A percentile compares a stretch with the other conserved stretches of the same genome.
These are phyloP conservation scores for Parauchenoglanis ngamensis DNA, from an alignment of 2,797 vertebrate genomes.

Conservation along the genomic window DNA sequence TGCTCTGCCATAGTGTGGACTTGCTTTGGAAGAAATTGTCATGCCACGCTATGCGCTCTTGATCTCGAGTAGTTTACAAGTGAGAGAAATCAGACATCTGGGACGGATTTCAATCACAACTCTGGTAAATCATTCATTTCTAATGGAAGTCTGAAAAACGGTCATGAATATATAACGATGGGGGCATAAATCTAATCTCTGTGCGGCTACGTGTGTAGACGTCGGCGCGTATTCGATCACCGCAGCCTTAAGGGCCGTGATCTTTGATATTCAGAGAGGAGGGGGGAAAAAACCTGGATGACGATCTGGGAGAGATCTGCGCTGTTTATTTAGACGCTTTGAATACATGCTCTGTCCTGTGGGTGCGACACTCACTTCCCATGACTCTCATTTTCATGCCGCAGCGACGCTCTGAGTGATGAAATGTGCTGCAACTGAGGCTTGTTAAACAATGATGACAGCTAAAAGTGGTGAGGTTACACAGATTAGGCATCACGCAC, in stretches of 20 bases:
- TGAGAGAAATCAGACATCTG: slow-evolving; percentile 53
- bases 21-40: not conserved
- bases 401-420: slow-evolving; percentile 29
- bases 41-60: slow-evolving; percentile 41
- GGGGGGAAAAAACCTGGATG: not conserved
- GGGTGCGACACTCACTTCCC: slow-evolving; percentile 5
- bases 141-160: slow-evolving; percentile 54
- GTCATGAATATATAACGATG: slow-evolving; percentile 58
- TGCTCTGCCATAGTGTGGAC: not conserved
- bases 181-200: slow-evolving; percentile 59
- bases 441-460: slow-evolving; percentile 30
- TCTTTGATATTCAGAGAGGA: slow-evolving; percentile 36
- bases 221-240: slow-evolving; percentile 57
- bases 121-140: slow-evolving; percentile 57
- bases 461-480: not conserved
- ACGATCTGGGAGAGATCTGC: not conserved
- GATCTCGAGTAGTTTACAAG: slow-evolving; percentile 56
- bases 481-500: not conserved
- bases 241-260: slow-evolving; percentile 31
- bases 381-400: slow-evolving; percentile 24
- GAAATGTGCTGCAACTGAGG: slow-evolving; percentile 26
- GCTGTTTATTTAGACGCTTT: slow-evolving; percentile 26
- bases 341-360: slow-evolving; percentile 23
- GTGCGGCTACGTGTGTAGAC: slow-evolving; percentile 48
- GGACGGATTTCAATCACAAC: slow-evolving; percentile 59